phyloP scores from a whole-genome alignment of 2,888 invertebrate genomes.

The Embidobia sp. region DNA sequence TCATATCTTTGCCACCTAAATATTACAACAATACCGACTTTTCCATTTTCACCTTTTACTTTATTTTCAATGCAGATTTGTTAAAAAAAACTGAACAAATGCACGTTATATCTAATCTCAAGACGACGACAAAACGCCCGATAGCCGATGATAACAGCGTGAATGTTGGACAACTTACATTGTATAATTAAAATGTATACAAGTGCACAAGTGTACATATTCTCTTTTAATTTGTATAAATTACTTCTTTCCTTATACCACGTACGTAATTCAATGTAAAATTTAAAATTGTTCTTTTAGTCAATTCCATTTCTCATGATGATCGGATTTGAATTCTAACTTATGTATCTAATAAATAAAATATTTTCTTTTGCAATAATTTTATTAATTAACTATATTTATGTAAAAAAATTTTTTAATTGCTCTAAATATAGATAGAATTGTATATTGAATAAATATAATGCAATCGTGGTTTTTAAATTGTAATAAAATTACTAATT shows the following conservation, averaged over 20 bases:
- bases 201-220: conserved; percentile 4
- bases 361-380: no score
- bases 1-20: conserved; percentile 19
- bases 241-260: no score
- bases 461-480: no score
- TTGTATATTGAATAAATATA: no score
- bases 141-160: conserved; percentile 49
- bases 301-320: no score
- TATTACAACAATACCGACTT: neutral
- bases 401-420: neutral
- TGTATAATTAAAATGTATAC: conserved; percentile 22
- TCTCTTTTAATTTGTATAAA: no score
- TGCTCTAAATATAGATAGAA: no score
- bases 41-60: conserved; percentile 14
- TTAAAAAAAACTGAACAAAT: conserved; percentile 19
- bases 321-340: no score
- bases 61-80: conserved; percentile 22
- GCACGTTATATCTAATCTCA: conserved; percentile 73
- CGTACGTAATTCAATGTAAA: no score
- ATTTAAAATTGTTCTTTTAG: no score
- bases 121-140: conserved; percentile 65
- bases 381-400: neutral
- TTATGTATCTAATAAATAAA: no score
- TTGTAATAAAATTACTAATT: no score
- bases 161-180: conserved; percentile 16